phyloP scores from a whole-genome alignment of 2,888 invertebrate genomes.

The Biston stratarius region DNA sequence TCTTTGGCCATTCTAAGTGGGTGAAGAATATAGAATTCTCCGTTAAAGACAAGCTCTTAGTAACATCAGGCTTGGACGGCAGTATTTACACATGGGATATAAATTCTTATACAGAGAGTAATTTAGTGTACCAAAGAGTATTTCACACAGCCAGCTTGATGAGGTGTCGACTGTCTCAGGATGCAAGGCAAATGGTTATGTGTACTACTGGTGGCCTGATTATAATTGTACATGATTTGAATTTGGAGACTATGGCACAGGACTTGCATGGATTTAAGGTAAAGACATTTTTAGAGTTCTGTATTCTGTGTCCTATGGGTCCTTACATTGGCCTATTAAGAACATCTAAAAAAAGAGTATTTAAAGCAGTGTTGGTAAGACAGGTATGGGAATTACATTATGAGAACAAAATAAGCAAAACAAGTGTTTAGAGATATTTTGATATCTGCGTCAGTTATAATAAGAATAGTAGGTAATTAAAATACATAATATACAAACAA shows the following conservation, averaged over 20 bases:
- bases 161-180: slow-evolving; percentile 95
- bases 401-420: no score
- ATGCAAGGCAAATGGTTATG: slow-evolving; percentile 94
- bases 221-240: slow-evolving; percentile 95
- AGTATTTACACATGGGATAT: slow-evolving; percentile 98
- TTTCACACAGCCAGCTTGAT: slow-evolving; percentile 95
- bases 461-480: no score
- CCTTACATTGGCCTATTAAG: no score
- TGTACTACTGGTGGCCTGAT: slow-evolving; percentile 96
- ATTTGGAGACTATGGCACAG: slow-evolving; percentile 91
- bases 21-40: slow-evolving; percentile 98
- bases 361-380: no score
- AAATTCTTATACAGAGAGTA: slow-evolving; percentile 93
- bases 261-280: slow-evolving; percentile 95
- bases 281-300: slow-evolving; percentile 35
- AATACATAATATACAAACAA: no score
- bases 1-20: slow-evolving; percentile 97
- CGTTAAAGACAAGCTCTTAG: slow-evolving; percentile 92
- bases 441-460: no score
- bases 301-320: no score
- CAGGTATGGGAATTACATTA: no score
- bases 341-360: no score
- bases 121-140: slow-evolving; percentile 92
- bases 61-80: slow-evolving; percentile 97
- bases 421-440: no score